A percentile compares a stretch with the other conserved stretches of the same genome.
phyloP scores from a whole-genome alignment of 2,797 vertebrate genomes.

The Malurus leucopterus region DNA sequence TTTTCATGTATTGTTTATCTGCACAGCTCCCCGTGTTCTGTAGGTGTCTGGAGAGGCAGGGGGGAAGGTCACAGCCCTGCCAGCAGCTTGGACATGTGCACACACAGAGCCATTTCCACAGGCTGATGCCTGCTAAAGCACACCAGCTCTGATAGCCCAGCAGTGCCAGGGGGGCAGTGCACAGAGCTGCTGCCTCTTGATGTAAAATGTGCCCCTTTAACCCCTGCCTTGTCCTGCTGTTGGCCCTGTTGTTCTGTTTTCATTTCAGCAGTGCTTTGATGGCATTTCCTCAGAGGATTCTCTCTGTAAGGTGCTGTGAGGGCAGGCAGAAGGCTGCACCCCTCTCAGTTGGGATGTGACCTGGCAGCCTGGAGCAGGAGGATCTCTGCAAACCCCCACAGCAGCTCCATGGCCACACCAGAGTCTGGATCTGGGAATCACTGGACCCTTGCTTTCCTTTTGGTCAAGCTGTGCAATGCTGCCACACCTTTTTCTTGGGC shows the following conservation, averaged over 20 bases:
- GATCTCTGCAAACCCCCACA: background rate
- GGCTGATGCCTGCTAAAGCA: background rate
- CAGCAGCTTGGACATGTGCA: background rate
- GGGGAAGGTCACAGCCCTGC: background rate
- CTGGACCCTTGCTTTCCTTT: background rate
- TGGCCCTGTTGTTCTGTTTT: background rate
- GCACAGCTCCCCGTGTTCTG: background rate
- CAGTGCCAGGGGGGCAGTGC: background rate
- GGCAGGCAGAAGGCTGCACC: background rate
- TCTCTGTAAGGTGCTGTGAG: background rate
- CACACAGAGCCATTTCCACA: background rate
- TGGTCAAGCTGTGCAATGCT: background rate
- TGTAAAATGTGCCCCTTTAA: background rate
- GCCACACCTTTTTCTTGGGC: background rate
- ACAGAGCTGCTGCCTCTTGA: background rate
- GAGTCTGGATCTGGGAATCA: background rate
- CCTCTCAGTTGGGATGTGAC: background rate
- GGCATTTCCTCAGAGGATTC: background rate
- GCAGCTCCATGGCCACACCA: accelerated
- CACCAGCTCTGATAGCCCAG: background rate
- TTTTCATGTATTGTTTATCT: background rate
- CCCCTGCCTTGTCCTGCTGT: background rate
- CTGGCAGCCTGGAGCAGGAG: background rate
- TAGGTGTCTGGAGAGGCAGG: background rate
- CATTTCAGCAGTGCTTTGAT: background rate